Evolutionary conservation across 2,888 invertebrate species (phyloP).

Genomic region (Adela reaumurella): DNA sequence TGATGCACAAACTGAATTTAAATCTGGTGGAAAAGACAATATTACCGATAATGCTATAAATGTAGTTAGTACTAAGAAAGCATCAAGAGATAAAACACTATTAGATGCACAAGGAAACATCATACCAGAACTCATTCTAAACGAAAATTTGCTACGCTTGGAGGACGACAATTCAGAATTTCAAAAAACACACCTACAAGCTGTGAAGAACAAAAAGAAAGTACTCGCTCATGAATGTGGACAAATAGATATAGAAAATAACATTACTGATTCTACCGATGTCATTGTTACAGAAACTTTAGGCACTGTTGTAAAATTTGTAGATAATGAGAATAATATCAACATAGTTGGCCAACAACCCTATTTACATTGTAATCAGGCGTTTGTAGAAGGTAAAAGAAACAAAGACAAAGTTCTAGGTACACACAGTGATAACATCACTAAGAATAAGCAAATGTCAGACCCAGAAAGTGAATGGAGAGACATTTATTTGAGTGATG

Average conservation of each 20-base stretch:
- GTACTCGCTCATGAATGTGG: slow-evolving; percentile 50
- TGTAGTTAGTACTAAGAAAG: too few relatives aligned
- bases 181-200: slow-evolving; percentile 35
- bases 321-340: slow-evolving; percentile 19
- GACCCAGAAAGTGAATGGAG: background rate
- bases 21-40: too few relatives aligned
- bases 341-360: slow-evolving; percentile 14
- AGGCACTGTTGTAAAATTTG: slow-evolving; percentile 27
- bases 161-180: slow-evolving; percentile 27
- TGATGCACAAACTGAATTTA: too few relatives aligned
- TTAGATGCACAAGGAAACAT: slow-evolving; percentile 39
- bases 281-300: slow-evolving; percentile 13
- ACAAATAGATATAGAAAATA: slow-evolving; percentile 29
- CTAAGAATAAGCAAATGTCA: too few relatives aligned
- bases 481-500: slow-evolving; percentile 15
- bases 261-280: slow-evolving; percentile 16
- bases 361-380: background rate
- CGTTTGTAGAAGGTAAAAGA: slow-evolving; percentile 29
- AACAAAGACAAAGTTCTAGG: slow-evolving; percentile 37
- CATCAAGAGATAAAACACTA: slow-evolving; percentile 23
- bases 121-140: background rate
- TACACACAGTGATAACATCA: slow-evolving; percentile 20
- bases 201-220: slow-evolving; percentile 46
- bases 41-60: too few relatives aligned
- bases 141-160: background rate